Evolutionary conservation across 2,888 invertebrate species (phyloP), one percentile per base, ranked within the genome.

Genomic region (Magallana nippona): DNA sequence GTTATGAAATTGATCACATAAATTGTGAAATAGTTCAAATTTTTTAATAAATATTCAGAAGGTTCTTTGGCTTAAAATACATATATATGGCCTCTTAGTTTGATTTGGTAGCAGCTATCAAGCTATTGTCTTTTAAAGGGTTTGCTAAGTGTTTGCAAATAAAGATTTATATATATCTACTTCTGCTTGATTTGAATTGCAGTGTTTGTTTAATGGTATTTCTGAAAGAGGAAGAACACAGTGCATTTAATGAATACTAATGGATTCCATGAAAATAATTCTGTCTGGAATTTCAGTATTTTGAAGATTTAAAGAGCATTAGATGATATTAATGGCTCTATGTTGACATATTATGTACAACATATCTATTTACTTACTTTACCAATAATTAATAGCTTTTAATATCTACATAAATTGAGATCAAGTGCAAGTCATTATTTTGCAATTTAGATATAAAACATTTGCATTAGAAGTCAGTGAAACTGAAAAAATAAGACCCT

Each of bases 101-200:
- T 44, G 27, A 27, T 63, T 63, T 22, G 60, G n/a, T 63, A 63
- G 63, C 13, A 22, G 22, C 63, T 22, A 63, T 63, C 27, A 27
- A 22, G 22, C 63, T 22, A 63, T 63, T 63, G 63, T 22, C 22
- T 22, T 63, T 63, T 63, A 63, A 63, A 44, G 22, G 22, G 63
- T 63, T 63, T 10, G 27, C 22, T 22, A 63, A 63, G 63, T 63
- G 63, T 63, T 63, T 22, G 63, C 63, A 63, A 63, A 63, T 63
- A 44, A 8, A 44, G 44, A 0, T 44, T 44, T 44, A 44, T 44
- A 63, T 32, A 44, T 44, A 44, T 44, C 63, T 11, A 22, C 27
- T 27, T 63, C 27, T 22, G 27, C 27, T 22, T 63, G 63, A 19
- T 11, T 27, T 1, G 19, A 27, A 10, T 22, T 19, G 27, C 63